Evolutionary conservation across 1,140 invertebrate genomes (phyloP).

Genomic region (Panagrolaimus sp.): DNA sequence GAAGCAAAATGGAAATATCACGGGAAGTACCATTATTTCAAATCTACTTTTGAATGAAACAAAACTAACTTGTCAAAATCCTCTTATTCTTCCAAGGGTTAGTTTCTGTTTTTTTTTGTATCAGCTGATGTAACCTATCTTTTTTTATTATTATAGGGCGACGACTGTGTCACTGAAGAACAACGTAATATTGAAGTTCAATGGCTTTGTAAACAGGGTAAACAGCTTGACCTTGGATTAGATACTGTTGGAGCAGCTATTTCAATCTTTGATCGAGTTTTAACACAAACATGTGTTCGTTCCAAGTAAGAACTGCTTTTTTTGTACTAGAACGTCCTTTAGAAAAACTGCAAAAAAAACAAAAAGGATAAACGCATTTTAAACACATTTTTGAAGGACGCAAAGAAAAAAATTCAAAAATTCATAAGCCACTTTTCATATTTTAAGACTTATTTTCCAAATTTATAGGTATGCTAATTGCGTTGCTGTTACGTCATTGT

Average conservation of each 20-base stretch:
- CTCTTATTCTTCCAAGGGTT: neutral
- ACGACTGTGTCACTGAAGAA: neutral
- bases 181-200: neutral
- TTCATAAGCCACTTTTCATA: too few relatives aligned
- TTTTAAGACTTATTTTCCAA: too few relatives aligned
- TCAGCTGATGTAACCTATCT: neutral
- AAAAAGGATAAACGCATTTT: too few relatives aligned
- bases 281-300: neutral
- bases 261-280: conserved; percentile 9
- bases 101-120: neutral
- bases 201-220: neutral
- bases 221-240: neutral
- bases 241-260: conserved; percentile 2
- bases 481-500: conserved; percentile 10
- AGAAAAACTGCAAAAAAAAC: too few relatives aligned
- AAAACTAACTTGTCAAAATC: neutral
- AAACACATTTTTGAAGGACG: too few relatives aligned
- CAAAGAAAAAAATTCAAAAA: too few relatives aligned
- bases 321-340: too few relatives aligned
- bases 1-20: conserved; percentile 4
- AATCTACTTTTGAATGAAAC: conserved; percentile 4
- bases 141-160: conserved; percentile 7
- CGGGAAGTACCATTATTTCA: neutral
- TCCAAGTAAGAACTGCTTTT: too few relatives aligned
- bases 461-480: conserved; percentile 12